Conservation (phyloP, 2,797 vertebrate genomes). For the Falco peregrinus region DNA sequence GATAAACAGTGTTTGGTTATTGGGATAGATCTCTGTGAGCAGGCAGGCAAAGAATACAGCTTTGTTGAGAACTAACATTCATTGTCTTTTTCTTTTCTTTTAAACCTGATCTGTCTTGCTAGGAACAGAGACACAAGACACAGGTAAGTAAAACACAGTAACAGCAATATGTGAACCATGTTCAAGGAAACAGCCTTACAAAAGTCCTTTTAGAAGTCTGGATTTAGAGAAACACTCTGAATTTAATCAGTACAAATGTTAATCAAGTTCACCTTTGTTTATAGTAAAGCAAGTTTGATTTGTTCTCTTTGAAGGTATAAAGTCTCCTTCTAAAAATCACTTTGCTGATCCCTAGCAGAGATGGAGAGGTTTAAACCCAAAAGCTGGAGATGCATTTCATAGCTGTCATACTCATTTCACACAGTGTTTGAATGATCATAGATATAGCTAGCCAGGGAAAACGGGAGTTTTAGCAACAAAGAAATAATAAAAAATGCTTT, state of each 20-base stretch:
- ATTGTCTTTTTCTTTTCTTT: slow-evolving; percentile 43
- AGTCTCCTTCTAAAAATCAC: neutral
- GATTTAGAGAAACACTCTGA: neutral
- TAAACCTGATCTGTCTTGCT: slow-evolving; percentile 58
- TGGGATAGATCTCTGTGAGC: neutral
- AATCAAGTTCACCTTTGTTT: slow-evolving; percentile 22
- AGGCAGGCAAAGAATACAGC: neutral
- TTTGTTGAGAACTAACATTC: slow-evolving; percentile 50
- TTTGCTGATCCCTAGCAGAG: neutral
- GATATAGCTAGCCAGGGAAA: neutral
- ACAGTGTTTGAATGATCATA: neutral
- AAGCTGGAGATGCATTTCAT: neutral
- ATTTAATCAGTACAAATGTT: neutral
- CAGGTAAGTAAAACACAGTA: slow-evolving; percentile 84
- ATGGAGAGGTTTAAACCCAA: neutral
- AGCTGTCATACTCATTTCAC: neutral
- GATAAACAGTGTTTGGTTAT: neutral
- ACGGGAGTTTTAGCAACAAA: neutral
- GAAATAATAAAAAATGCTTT: neutral
- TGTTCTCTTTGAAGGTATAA: neutral
- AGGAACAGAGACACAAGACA: slow-evolving; percentile 98
- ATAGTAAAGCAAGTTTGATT: neutral
- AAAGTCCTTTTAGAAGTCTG: neutral
- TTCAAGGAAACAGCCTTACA: neutral
- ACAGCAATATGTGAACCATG: neutral